Conservation (phyloP, 35 echinoderm and acorn worm genomes). For the Nesometra sesokonis region DNA sequence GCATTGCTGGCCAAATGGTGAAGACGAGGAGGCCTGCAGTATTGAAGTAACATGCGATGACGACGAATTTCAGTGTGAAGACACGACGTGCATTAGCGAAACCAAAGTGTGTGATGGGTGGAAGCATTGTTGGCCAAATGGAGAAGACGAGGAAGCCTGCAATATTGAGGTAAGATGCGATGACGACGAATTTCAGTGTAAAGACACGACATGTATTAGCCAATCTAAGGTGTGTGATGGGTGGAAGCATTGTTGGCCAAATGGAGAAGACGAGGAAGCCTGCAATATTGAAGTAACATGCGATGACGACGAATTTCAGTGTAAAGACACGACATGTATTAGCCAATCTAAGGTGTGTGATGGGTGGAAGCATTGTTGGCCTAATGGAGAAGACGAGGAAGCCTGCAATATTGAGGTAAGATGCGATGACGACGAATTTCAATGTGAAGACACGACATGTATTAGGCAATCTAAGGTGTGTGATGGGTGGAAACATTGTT, state of each 20-base stretch:
- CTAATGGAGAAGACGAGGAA: constrained; percentile 16
- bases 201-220: constrained; percentile 13
- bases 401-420: not conserved
- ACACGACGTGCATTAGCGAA: not conserved
- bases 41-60: not conserved
- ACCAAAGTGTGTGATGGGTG: constrained; percentile 10
- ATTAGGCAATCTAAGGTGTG: not conserved
- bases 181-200: constrained; percentile 13
- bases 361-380: constrained; percentile 12
- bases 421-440: not conserved
- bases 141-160: constrained; percentile 30
- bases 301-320: not conserved
- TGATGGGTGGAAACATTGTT: not conserved
- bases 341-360: constrained; percentile 13
- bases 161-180: not conserved
- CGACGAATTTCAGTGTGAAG: not conserved
- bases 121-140: constrained; percentile 7
- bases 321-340: constrained; percentile 25
- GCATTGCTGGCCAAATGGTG: constrained; percentile 1
- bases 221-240: constrained; percentile 9
- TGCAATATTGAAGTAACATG: not conserved
- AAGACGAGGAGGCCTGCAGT: constrained; percentile 24
- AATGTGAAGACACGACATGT: not conserved
- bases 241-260: constrained; percentile 2
- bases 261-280: constrained; percentile 24